Percentiles rank a stretch among this genome's conserved stretches.
phyloP scores from a whole-genome alignment of 2,888 invertebrate species.

The Latheticus oryzae region DNA sequence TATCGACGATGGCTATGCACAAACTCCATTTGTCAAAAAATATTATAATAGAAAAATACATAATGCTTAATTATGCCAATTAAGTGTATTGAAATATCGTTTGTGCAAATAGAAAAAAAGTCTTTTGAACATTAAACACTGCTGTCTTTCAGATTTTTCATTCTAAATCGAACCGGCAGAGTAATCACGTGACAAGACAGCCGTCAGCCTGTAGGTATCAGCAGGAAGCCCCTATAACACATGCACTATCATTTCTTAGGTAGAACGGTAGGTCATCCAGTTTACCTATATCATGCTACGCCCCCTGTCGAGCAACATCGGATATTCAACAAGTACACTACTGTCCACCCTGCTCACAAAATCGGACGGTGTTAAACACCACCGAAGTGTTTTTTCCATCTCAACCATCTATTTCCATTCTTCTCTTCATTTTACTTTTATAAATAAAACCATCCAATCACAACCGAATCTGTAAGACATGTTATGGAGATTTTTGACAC shows the following conservation, averaged over 20 bases:
- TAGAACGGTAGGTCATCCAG: slow-evolving; percentile 28
- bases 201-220: slow-evolving; percentile 2
- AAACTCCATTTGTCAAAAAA: no score
- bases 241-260: slow-evolving; percentile 24
- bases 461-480: slow-evolving; percentile 10
- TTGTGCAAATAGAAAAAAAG: no score
- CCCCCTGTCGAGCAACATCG: slow-evolving; percentile 31
- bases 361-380: slow-evolving; percentile 11
- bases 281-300: slow-evolving; percentile 30
- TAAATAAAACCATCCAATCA: slow-evolving; percentile 11
- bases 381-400: not conserved
- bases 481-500: slow-evolving; percentile 52
- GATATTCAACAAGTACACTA: slow-evolving; percentile 31
- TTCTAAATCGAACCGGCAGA: slow-evolving; percentile 6
- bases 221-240: slow-evolving; percentile 27
- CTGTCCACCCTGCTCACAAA: slow-evolving; percentile 25
- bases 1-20: no score
- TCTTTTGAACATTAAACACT: no score
- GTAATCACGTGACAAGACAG: slow-evolving; percentile 13
- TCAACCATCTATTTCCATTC: not conserved
- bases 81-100: no score
- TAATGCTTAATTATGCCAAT: no score
- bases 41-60: no score
- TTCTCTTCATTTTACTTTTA: no score
- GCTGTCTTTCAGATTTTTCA: no score